phyloP scores from a whole-genome alignment of 2,888 invertebrate genomes.

The Acrocera orbiculus region DNA sequence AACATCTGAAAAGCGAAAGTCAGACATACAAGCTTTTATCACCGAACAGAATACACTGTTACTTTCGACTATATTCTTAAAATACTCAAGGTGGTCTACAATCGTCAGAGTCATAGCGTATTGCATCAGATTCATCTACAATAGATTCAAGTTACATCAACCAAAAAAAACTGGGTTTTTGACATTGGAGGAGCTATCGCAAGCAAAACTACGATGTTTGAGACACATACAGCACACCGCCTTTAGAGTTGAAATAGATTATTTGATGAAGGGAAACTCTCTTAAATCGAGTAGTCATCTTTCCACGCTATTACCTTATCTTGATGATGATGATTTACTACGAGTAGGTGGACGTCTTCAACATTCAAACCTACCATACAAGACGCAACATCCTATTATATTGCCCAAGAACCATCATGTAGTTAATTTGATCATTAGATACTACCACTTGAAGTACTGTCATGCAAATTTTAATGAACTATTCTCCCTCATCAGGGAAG shows the following conservation, averaged over 20 bases:
- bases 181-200: neutral
- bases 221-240: neutral
- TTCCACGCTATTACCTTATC: neutral
- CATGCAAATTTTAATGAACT: slow-evolving; percentile 13
- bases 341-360: slow-evolving; percentile 1
- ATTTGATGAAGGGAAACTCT: neutral
- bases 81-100: too few relatives aligned
- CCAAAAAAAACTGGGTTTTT: too few relatives aligned
- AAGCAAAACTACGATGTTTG: neutral
- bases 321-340: slow-evolving; percentile 7
- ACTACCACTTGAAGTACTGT: slow-evolving; percentile 6
- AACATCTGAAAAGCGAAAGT: too few relatives aligned
- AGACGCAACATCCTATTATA: slow-evolving; percentile 7
- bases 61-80: too few relatives aligned
- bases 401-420: slow-evolving; percentile 10
- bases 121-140: too few relatives aligned
- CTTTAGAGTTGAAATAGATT: neutral
- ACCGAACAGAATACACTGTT: too few relatives aligned
- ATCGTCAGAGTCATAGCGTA: too few relatives aligned
- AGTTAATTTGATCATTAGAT: neutral
- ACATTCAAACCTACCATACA: neutral
- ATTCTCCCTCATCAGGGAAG: slow-evolving; percentile 9
- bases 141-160: too few relatives aligned
- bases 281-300: neutral
- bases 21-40: too few relatives aligned